Percentiles rank a stretch among this genome's conserved stretches.
phyloP scores from a whole-genome alignment of 2,888 invertebrate genomes.

The Phaedon cochleariae region DNA sequence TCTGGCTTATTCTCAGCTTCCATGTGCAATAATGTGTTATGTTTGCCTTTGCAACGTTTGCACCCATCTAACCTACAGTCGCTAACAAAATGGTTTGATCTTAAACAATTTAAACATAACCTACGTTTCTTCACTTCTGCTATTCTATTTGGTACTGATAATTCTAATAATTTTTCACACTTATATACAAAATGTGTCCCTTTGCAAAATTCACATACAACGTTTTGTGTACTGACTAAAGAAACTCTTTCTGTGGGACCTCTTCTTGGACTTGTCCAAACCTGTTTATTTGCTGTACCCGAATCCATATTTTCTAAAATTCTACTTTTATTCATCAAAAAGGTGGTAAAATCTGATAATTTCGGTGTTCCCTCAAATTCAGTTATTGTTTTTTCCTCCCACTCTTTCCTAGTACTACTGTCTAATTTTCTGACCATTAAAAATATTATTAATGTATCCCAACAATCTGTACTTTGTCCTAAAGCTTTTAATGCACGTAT shows the following conservation, averaged over 20 bases:
- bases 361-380: slow-evolving; percentile 14
- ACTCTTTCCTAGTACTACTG: slow-evolving; percentile 24
- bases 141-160: neutral
- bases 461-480: slow-evolving; percentile 23
- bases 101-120: slow-evolving; percentile 24
- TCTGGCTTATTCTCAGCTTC: neutral
- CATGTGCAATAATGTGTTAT: neutral
- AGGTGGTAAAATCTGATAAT: slow-evolving; percentile 21
- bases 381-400: slow-evolving; percentile 20
- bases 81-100: slow-evolving; percentile 8
- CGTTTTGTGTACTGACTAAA: slow-evolving; percentile 3
- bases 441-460: slow-evolving; percentile 32
- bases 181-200: slow-evolving; percentile 18
- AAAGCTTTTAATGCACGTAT: slow-evolving; percentile 30
- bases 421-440: slow-evolving; percentile 34
- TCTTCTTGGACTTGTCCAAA: neutral
- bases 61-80: neutral
- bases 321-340: slow-evolving; percentile 27
- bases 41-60: slow-evolving; percentile 1
- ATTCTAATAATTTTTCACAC: slow-evolving; percentile 19
- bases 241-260: neutral
- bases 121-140: slow-evolving; percentile 18
- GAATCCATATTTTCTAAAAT: slow-evolving; percentile 21
- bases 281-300: neutral
- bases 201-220: slow-evolving; percentile 11